Evolutionary conservation across 2,797 vertebrate species (phyloP).

Genomic region (Mastacembelus armatus): DNA sequence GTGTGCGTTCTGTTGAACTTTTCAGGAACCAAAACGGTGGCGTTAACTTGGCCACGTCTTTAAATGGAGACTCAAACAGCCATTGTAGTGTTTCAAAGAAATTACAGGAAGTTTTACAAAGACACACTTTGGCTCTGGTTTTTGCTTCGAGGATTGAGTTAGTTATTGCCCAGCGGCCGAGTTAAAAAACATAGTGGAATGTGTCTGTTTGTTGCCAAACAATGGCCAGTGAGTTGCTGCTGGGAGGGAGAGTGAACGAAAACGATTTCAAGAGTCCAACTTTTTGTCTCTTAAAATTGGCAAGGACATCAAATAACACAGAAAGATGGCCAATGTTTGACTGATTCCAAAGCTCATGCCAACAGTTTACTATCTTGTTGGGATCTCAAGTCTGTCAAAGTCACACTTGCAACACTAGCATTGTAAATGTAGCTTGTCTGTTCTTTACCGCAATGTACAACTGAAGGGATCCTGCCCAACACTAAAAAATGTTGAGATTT

Average conservation of each 20-base stretch:
- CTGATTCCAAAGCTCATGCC: too few relatives aligned
- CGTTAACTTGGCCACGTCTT: constrained; percentile 9
- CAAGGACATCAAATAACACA: too few relatives aligned
- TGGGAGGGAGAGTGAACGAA: constrained; percentile 18
- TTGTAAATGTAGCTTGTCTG: too few relatives aligned
- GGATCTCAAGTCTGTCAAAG: too few relatives aligned
- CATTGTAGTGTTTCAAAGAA: accelerated
- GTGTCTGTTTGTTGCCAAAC: constrained; percentile 80
- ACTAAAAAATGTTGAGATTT: too few relatives aligned
- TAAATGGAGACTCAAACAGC: accelerated
- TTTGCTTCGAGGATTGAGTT: neutral
- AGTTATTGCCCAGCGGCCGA: constrained; percentile 70
- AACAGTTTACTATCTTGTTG: too few relatives aligned
- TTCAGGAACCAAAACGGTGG: constrained; percentile 19
- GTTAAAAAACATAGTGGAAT: constrained; percentile 72
- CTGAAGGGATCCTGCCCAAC: too few relatives aligned
- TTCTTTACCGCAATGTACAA: too few relatives aligned
- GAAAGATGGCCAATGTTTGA: too few relatives aligned
- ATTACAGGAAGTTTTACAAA: neutral
- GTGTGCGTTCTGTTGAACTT: constrained; percentile 62
- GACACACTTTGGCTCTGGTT: neutral
- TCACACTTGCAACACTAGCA: too few relatives aligned
- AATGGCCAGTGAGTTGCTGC: constrained; percentile 74
- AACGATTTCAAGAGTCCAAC: constrained; percentile 47
- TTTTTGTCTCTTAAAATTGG: too few relatives aligned